Evolutionary conservation across 2,113 vertebrate species (phyloP).

Genomic region (Microtus richardsoni): DNA sequence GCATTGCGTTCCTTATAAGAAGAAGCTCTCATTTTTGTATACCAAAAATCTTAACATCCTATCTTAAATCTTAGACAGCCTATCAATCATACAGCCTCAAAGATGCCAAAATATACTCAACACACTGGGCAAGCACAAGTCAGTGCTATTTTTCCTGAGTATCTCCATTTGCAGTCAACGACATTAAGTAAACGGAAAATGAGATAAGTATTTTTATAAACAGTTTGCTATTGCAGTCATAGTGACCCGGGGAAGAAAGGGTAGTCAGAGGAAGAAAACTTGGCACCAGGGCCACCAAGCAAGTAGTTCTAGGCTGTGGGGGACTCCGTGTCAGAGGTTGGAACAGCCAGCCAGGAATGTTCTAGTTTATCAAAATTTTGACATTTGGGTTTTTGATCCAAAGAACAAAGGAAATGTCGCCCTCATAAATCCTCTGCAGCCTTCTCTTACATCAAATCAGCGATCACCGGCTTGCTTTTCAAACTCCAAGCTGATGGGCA

Average conservation of each 20-base stretch:
- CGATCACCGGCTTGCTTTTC: slow-evolving; percentile 36
- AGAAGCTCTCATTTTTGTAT: not conserved
- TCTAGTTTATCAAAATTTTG: slow-evolving; percentile 32
- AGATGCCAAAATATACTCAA: not conserved
- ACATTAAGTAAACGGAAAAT: not conserved
- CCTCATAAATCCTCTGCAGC: slow-evolving; percentile 42
- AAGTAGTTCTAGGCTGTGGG: not conserved
- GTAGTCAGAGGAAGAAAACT: not conserved
- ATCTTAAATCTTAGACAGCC: not conserved
- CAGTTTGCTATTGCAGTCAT: not conserved
- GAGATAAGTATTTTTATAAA: not conserved
- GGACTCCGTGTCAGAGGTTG: not conserved
- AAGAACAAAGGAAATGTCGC: slow-evolving; percentile 60
- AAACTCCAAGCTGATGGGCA: slow-evolving; percentile 38
- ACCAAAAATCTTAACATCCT: not conserved
- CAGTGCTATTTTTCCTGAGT: not conserved
- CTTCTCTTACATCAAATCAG: slow-evolving; percentile 17
- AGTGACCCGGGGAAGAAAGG: not conserved
- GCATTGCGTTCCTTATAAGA: not conserved
- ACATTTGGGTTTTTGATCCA: slow-evolving; percentile 40
- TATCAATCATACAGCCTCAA: not conserved
- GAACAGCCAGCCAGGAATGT: not conserved
- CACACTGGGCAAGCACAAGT: not conserved
- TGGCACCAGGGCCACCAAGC: not conserved
- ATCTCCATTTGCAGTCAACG: not conserved